Evolutionary conservation across 2,113 vertebrate genomes (phyloP), one percentile per base, ranked within the genome.

Genomic region (Callocephalon fimbriatum): DNA sequence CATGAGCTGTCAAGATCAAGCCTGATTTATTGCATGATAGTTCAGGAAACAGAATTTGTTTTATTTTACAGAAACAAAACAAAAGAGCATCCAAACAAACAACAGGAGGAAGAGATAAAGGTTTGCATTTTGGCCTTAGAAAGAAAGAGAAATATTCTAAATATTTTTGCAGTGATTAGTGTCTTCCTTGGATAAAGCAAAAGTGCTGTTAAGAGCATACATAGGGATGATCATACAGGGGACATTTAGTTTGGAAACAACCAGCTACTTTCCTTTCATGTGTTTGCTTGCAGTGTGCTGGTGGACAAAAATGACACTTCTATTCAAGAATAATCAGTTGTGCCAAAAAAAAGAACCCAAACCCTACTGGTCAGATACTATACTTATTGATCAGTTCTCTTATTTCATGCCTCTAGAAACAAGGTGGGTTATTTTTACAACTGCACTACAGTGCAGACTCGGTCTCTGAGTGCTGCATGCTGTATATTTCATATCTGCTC

Each of bases 81-180:
- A 63, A 65, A 63, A 96, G 72, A 95, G 37, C 75, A 91, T 44
- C 32, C 71, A 96, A 82, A 91, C 23, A 84, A 84, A 62, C 23
- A 50, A 23, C 1, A 35, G 54, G 88, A 91, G 79, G 53, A 96
- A 84, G 68, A 88, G 61, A 73, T 50, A 48, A 80, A 88, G 42
- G 66, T 58, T 77, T 80, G 59, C 25, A 32, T 70, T 45, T 86
- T 87, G 67, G 48, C 71, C n/a, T 53, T 14, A 32, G 48, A 68
- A 87, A 40, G 44, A 90, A 85, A 79, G 22, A 53, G 71, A 91
- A 94, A 81, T 81, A 77, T 25, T 63, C 13, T 25, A 58, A 90
- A 88, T 71, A 73, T 50, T 89, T 92, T 93, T 65, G 19, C 50
- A 82, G 47, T 13, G 9, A 37, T 79, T 58, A 61, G 29, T 31